phyloP scores from a whole-genome alignment of 1,140 invertebrate species.

The Antheraea mylitta region DNA sequence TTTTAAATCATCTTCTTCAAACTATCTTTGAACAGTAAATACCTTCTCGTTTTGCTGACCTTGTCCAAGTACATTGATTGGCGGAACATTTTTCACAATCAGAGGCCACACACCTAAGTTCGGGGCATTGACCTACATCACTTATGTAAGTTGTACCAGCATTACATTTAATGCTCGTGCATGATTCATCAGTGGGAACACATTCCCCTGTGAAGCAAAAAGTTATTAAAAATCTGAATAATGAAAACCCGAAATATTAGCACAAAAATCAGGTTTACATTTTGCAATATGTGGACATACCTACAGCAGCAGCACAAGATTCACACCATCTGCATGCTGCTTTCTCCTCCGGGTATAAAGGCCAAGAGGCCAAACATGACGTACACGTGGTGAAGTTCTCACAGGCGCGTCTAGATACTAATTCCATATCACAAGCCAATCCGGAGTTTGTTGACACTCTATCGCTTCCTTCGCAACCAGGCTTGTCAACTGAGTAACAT shows the following conservation, averaged over 20 bases:
- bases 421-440: conserved; percentile 83
- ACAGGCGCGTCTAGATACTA: conserved; percentile 85
- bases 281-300: conserved; percentile 28
- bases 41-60: conserved; percentile 80
- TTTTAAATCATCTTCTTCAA: background rate
- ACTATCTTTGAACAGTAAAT: conserved; percentile 9
- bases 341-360: conserved; percentile 79
- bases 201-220: conserved; percentile 59
- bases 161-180: conserved; percentile 75
- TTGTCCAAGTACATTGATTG: conserved; percentile 89
- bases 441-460: conserved; percentile 81
- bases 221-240: conserved; percentile 6
- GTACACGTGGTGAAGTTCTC: conserved; percentile 87
- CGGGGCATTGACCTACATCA: conserved; percentile 84
- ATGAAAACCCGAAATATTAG: background rate
- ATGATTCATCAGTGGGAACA: conserved; percentile 73
- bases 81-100: conserved; percentile 89
- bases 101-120: conserved; percentile 87
- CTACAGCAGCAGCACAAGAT: conserved; percentile 66
- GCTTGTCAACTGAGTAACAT: conserved; percentile 65
- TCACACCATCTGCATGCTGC: conserved; percentile 81
- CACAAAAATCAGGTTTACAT: conserved; percentile 10
- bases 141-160: conserved; percentile 71
- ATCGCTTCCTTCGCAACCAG: conserved; percentile 71
- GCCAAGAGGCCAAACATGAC: conserved; percentile 91